Evolutionary conservation across 2,888 invertebrate genomes (phyloP), one percentile per base, ranked within the genome.

Genomic region (Drosophila yooni): DNA sequence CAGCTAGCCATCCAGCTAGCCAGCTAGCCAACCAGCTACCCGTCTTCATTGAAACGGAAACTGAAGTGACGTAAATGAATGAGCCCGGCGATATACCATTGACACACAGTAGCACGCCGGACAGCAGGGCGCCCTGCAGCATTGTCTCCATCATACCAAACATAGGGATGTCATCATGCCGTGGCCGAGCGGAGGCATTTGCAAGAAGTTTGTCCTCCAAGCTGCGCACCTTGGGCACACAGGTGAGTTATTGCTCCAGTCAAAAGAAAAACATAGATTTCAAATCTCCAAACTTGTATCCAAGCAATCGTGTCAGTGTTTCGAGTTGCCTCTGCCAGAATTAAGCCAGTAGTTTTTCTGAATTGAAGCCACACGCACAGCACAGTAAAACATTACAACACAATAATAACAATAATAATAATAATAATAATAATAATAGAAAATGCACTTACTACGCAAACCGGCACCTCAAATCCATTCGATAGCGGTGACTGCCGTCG

Each of bases 111-210:
- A 87, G 88, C 77, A 92, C 92, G 60, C 83, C 83, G 82, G 90
- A 89, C 70, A 86, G 91, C 93, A 95, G 94, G 91, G 95, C 95
- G 90, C 95, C 95, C 94, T 95, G 96, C 93, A 95, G 96, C 90
- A 94, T 96, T 90, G 94, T 95, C 90, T 95, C 96, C 82, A 94
- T 96, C 83, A 94, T 96, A 94, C 95, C 96, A 91, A 88, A 89
- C 74, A 82, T 93, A 87, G 92, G 93, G 85, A 96, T 96, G 95
- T 96, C 96, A 95, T 96, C 96, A 93, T 97, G 97, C 92, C 95
- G 96, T 70, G 96, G 96, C 70, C 95, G 96, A 65, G 97, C 97
- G 66, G 97, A 97, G 92, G 96, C 96, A 69, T 97, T 97, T 93
- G 97, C 97, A 78, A 94, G 96, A 70, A 95, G 96, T 90, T 94